phyloP scores from a whole-genome alignment of 2,113 vertebrate genomes.

The Opisthocomus hoazin region DNA sequence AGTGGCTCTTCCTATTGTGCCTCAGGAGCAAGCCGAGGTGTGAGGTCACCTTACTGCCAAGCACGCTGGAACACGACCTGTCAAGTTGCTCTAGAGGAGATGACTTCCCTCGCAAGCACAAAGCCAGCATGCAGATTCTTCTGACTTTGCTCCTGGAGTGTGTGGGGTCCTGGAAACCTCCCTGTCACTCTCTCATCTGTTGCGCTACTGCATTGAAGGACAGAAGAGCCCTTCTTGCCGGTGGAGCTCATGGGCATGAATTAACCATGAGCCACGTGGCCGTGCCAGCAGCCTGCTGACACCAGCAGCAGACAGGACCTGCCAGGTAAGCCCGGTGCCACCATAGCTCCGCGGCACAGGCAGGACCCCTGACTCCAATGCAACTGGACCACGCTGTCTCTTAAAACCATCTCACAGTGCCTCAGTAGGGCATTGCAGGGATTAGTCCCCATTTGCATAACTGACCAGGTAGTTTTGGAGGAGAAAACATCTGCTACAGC shows the following conservation, averaged over 20 bases:
- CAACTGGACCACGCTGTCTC: neutral
- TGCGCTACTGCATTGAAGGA: neutral
- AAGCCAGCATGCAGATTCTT: neutral
- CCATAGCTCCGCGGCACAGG: accelerated
- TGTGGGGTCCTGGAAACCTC: neutral
- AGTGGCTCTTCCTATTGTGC: neutral
- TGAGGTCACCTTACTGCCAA: neutral
- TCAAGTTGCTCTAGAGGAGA: neutral
- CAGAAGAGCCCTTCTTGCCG: neutral
- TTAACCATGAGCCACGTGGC: neutral
- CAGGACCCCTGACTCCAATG: neutral
- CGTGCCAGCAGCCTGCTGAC: neutral
- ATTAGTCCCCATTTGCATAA: neutral
- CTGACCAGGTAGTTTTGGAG: neutral
- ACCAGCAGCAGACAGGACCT: neutral
- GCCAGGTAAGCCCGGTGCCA: neutral
- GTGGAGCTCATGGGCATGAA: neutral
- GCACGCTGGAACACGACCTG: neutral
- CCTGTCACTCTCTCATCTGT: neutral
- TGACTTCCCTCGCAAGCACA: neutral
- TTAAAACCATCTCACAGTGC: neutral
- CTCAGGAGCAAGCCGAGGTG: neutral
- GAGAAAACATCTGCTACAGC: neutral
- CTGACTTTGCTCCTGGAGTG: neutral
- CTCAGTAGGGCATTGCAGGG: neutral